Conservation (phyloP, 2,888 invertebrate genomes). For the Leptinotarsa peninsularis region DNA sequence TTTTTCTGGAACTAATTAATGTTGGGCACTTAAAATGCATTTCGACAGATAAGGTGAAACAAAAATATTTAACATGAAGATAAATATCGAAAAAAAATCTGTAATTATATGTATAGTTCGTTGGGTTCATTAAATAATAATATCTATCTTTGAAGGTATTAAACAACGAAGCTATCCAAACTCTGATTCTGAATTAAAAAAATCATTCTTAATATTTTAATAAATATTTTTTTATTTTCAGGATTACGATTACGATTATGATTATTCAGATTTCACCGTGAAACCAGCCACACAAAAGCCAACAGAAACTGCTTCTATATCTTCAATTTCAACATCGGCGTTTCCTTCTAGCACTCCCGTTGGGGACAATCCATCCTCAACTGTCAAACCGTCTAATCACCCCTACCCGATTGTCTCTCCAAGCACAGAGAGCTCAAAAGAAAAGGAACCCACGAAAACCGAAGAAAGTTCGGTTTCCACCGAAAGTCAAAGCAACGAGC, state of each 20-base stretch:
- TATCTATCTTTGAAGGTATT: no score
- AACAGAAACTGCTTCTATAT: slow-evolving; percentile 26
- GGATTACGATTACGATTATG: slow-evolving; percentile 81
- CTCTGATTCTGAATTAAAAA: not conserved
- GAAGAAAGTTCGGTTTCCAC: slow-evolving; percentile 24
- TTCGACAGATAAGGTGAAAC: no score
- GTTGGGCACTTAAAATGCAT: no score
- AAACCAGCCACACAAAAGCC: slow-evolving; percentile 66
- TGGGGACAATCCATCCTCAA: slow-evolving; percentile 23
- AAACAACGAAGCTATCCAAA: no score
- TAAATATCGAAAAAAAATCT: no score
- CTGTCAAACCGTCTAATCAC: slow-evolving; percentile 27
- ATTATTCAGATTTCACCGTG: slow-evolving; percentile 78
- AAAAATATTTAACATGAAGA: no score
- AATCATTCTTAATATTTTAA: slow-evolving; percentile 20
- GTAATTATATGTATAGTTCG: no score
- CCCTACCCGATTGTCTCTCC: slow-evolving; percentile 28
- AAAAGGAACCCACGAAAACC: slow-evolving; percentile 28
- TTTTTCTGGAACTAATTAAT: no score
- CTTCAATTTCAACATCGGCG: slow-evolving; percentile 29
- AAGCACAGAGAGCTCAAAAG: slow-evolving; percentile 28
- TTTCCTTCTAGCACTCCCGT: slow-evolving; percentile 24
- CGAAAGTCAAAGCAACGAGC: not conserved
- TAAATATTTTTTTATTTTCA: slow-evolving; percentile 54
- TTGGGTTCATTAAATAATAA: no score